A percentile compares a stretch with the other conserved stretches of the same genome.
Conservation (phyloP, 1,140 invertebrate genomes). For the Triops longicaudatus region DNA sequence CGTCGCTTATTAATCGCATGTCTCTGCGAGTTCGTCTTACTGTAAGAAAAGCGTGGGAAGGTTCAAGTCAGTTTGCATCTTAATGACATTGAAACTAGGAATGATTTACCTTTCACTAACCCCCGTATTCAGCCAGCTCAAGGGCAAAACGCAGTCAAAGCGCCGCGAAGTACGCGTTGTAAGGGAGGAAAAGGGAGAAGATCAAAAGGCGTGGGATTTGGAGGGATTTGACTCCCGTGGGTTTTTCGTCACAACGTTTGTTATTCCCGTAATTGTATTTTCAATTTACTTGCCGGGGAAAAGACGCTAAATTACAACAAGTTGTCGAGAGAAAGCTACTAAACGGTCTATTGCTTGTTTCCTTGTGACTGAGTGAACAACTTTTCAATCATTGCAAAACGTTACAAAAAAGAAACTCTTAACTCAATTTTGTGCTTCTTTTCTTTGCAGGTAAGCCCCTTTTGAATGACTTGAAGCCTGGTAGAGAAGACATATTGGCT, state of each 20-base stretch:
- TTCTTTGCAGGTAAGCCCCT: not conserved
- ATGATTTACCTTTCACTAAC: not conserved
- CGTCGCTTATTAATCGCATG: not conserved
- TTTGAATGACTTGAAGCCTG: not conserved
- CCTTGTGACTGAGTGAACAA: not conserved
- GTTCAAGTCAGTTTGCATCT: not conserved
- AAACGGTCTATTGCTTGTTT: not conserved
- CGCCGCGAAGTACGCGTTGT: not conserved
- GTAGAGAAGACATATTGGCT: not conserved
- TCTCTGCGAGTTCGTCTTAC: not conserved
- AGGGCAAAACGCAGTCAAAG: not conserved
- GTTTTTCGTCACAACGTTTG: not conserved
- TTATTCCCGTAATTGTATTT: not conserved
- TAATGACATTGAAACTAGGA: not conserved
- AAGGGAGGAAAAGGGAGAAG: not conserved
- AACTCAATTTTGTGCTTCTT: not conserved
- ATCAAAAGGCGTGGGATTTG: conserved; percentile 15
- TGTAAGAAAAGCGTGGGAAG: not conserved
- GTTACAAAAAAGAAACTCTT: not conserved
- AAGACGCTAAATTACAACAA: not conserved
- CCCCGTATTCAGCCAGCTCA: not conserved
- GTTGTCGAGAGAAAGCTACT: not conserved
- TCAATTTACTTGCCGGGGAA: not conserved
- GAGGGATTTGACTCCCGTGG: not conserved
- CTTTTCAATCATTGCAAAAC: not conserved